A percentile compares a stretch with the other conserved stretches of the same genome.
phyloP scores from a whole-genome alignment of 2,888 invertebrate species.

The Amphipoea lucens region DNA sequence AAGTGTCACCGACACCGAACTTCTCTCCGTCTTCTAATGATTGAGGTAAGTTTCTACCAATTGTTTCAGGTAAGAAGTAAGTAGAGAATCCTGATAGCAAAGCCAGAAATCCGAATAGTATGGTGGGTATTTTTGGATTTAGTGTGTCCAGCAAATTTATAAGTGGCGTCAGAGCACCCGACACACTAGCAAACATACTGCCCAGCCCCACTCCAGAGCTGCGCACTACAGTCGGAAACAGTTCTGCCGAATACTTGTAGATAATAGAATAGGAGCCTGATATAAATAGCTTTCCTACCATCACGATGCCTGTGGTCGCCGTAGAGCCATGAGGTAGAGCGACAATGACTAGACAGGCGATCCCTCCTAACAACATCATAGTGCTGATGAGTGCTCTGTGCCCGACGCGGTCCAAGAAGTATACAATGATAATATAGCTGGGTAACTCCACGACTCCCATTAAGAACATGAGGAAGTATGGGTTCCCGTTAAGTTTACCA shows the following conservation, averaged over 20 bases:
- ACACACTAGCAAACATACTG: slow-evolving; percentile 95
- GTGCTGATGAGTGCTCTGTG: slow-evolving; percentile 94
- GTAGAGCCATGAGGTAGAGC: slow-evolving; percentile 92
- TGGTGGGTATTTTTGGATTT: slow-evolving; percentile 94
- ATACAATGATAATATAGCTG: slow-evolving; percentile 93
- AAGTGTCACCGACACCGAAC: slow-evolving; percentile 95
- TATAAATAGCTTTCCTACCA: slow-evolving; percentile 95
- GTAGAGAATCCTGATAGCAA: slow-evolving; percentile 93
- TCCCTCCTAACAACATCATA: slow-evolving; percentile 94
- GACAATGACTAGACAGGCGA: slow-evolving; percentile 94
- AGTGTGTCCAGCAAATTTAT: slow-evolving; percentile 94
- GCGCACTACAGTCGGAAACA: slow-evolving; percentile 96
- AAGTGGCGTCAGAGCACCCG: slow-evolving; percentile 95
- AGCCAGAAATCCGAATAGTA: slow-evolving; percentile 94
- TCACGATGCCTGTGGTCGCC: slow-evolving; percentile 91
- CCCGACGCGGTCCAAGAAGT: slow-evolving; percentile 94
- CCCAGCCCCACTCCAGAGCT: slow-evolving; percentile 96
- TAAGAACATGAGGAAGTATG: slow-evolving; percentile 94
- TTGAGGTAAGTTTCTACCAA: slow-evolving; percentile 95
- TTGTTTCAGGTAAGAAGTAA: slow-evolving; percentile 94
- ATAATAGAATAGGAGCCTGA: slow-evolving; percentile 96
- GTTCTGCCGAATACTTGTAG: slow-evolving; percentile 96
- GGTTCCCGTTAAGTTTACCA: slow-evolving; percentile 94
- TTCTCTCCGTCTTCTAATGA: slow-evolving; percentile 95
- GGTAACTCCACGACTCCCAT: slow-evolving; percentile 95